Percentiles rank a stretch among this genome's conserved stretches.
Conservation (phyloP, 2,797 vertebrate species). For the Propithecus deckenii region DNA sequence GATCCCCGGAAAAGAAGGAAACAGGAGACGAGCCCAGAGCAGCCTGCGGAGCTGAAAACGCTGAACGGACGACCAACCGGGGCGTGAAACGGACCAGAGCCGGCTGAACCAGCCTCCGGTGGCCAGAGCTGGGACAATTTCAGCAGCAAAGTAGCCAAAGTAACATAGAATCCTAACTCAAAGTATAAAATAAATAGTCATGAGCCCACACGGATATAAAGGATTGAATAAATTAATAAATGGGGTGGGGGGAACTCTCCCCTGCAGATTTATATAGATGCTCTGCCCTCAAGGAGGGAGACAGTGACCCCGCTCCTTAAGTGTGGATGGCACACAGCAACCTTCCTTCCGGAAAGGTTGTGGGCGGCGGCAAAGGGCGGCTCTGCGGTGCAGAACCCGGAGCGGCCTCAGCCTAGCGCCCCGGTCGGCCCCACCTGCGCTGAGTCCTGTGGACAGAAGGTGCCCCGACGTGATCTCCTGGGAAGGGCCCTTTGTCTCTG, state of each 20-base stretch:
- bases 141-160: neutral
- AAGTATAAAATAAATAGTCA: neutral
- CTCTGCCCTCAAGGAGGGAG: neutral
- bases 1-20: neutral
- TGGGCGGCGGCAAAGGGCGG: neutral
- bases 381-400: too few relatives aligned
- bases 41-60: neutral
- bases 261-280: accelerated
- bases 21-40: neutral
- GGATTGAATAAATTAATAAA: accelerated
- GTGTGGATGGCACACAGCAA: accelerated
- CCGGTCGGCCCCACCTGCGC: accelerated
- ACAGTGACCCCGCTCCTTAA: accelerated
- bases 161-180: accelerated
- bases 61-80: accelerated
- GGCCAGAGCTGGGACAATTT: neutral
- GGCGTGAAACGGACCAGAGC: neutral
- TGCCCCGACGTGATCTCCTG: neutral
- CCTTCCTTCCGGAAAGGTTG: neutral
- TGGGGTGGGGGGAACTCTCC: accelerated
- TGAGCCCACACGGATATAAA: accelerated
- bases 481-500: neutral
- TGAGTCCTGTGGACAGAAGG: neutral
- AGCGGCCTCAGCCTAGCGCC: neutral
- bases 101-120: neutral